Conservation (phyloP, 92 coral and sea anemone genomes). For the Umimayanthus chanpuru region DNA sequence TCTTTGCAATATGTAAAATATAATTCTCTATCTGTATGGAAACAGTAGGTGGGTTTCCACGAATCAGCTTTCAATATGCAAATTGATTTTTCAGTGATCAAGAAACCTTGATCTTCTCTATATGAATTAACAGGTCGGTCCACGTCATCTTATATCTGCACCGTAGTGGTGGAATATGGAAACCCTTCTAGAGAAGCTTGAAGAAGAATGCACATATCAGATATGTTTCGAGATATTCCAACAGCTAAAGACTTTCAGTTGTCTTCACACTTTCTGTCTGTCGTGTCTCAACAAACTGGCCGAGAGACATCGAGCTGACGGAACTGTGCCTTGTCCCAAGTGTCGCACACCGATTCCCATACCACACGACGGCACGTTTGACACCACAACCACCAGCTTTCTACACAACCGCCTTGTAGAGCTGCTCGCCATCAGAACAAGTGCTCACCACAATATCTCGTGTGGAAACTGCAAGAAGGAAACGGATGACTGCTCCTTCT, state of each 20-base stretch:
- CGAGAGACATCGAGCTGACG: slow-evolving; percentile 26
- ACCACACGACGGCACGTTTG: slow-evolving; percentile 20
- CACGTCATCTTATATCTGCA: too few species aligned
- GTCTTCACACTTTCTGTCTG: slow-evolving; percentile 35
- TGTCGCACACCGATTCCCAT: slow-evolving; percentile 21
- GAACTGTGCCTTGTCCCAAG: slow-evolving; percentile 20
- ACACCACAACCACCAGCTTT: slow-evolving; percentile 1
- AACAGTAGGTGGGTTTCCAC: too few species aligned
- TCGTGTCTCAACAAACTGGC: slow-evolving; percentile 39
- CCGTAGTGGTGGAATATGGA: too few species aligned
- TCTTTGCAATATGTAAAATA: too few species aligned
- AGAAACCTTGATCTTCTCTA: too few species aligned
- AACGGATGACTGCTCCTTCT: slow-evolving; percentile 15
- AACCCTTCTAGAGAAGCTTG: not conserved
- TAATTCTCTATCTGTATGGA: too few species aligned
- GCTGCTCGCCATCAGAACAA: slow-evolving; percentile 27
- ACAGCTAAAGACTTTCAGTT: slow-evolving; percentile 11
- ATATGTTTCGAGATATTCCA: slow-evolving; percentile 27
- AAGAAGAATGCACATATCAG: slow-evolving; percentile 21
- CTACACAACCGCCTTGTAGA: slow-evolving; percentile 22
- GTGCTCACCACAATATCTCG: not conserved
- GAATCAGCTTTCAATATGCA: too few species aligned
- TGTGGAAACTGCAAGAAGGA: slow-evolving; percentile 30
- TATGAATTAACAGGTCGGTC: too few species aligned
- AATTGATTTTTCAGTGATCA: too few species aligned